phyloP scores from a whole-genome alignment of 2,797 vertebrate genomes.

The Sphenopsis melanotis region DNA sequence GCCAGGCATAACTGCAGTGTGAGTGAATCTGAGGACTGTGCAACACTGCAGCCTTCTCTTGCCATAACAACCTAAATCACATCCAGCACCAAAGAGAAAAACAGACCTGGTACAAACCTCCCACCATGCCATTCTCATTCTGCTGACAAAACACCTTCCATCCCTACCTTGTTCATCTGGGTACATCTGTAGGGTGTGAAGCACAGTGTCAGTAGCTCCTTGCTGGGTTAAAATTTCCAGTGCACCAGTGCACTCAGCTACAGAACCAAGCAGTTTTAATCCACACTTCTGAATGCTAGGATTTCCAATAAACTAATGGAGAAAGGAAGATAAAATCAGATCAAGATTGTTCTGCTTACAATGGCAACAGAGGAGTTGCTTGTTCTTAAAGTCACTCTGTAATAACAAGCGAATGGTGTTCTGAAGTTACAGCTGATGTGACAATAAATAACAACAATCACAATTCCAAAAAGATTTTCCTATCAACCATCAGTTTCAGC shows the following conservation, averaged over 20 bases:
- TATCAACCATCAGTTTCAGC: background rate
- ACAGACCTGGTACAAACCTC: background rate
- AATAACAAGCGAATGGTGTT: background rate
- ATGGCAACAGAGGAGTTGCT: background rate
- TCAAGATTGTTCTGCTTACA: background rate
- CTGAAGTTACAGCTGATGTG: background rate
- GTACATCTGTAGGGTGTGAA: slow-evolving; percentile 92
- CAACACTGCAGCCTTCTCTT: background rate
- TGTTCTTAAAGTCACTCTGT: background rate
- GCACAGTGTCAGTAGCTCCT: slow-evolving; percentile 87
- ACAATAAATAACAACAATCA: background rate
- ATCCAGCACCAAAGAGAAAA: background rate
- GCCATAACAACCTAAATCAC: background rate
- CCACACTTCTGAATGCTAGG: slow-evolving; percentile 85
- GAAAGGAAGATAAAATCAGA: slow-evolving; percentile 1
- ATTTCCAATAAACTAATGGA: slow-evolving; percentile 87
- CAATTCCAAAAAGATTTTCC: background rate
- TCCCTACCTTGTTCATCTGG: slow-evolving; percentile 85
- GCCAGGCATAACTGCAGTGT: background rate
- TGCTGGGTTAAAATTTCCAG: slow-evolving; percentile 86
- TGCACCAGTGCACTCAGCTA: slow-evolving; percentile 84
- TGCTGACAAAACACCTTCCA: background rate
- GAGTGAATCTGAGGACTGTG: background rate
- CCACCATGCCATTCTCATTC: background rate
- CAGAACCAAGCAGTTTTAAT: slow-evolving; percentile 81